Evolutionary conservation across 2,113 vertebrate species (phyloP).

Genomic region (Hystrix cristata): DNA sequence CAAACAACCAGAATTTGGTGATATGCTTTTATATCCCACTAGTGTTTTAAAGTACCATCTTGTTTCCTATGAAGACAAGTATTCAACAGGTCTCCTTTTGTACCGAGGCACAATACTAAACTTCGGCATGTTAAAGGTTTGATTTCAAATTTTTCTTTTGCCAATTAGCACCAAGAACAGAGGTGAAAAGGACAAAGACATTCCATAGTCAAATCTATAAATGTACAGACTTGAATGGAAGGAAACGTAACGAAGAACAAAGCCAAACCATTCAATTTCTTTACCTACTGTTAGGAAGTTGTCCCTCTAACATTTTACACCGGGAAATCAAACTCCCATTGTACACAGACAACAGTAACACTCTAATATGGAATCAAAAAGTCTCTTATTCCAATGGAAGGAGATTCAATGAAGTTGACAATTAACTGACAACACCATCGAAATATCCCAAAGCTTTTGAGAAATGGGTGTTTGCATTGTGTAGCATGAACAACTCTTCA

Average conservation of each 20-base stretch:
- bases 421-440: conserved; percentile 86
- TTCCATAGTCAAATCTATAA: conserved; percentile 78
- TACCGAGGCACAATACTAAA: conserved; percentile 78
- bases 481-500: conserved; percentile 82
- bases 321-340: conserved; percentile 85
- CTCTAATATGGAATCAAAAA: conserved; percentile 83
- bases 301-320: conserved; percentile 79
- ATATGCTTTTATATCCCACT: conserved; percentile 76
- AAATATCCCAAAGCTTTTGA: conserved; percentile 84
- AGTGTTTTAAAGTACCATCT: conserved; percentile 58
- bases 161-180: conserved; percentile 86
- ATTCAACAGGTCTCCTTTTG: conserved; percentile 75
- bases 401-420: conserved; percentile 84
- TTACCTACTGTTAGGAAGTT: conserved; percentile 83
- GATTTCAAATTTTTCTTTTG: conserved; percentile 86
- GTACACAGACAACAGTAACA: conserved; percentile 75
- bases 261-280: conserved; percentile 82
- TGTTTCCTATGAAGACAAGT: conserved; percentile 64
- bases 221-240: conserved; percentile 80
- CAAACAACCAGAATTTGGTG: conserved; percentile 74
- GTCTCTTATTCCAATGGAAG: conserved; percentile 81
- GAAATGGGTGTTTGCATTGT: conserved; percentile 83
- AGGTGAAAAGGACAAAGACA: conserved; percentile 75
- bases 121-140: conserved; percentile 84
- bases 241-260: conserved; percentile 81